Evolutionary conservation across 2,113 vertebrate genomes (phyloP).

Genomic region (Thryonomys swinderianus): DNA sequence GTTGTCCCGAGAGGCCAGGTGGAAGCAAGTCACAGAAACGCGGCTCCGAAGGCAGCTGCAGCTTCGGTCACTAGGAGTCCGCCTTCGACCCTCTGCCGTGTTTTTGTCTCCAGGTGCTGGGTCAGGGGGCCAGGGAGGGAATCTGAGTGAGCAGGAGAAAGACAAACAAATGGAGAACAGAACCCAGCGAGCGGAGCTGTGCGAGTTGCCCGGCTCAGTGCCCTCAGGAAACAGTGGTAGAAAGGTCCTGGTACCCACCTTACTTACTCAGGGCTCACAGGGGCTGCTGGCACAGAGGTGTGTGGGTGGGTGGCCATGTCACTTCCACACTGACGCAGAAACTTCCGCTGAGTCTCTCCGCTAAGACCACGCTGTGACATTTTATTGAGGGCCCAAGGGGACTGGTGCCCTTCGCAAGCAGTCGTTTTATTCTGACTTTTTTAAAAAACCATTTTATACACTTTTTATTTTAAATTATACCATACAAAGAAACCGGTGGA

Average conservation of each 20-base stretch:
- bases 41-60: neutral
- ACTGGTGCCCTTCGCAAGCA: neutral
- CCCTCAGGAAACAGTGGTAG: neutral
- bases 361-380: neutral
- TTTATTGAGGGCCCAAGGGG: neutral
- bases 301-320: neutral
- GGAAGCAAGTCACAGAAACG: neutral
- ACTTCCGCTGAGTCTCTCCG: neutral
- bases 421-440: neutral
- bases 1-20: neutral
- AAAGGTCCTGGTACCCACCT: neutral
- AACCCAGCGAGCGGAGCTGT: neutral
- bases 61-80: neutral
- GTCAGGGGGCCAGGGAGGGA: neutral
- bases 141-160: neutral
- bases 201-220: too few species aligned
- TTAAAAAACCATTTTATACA: neutral
- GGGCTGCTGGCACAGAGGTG: fast-evolving
- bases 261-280: neutral
- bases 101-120: neutral
- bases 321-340: neutral
- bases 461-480: neutral
- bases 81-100: neutral
- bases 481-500: neutral
- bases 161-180: neutral